Percentiles rank a stretch among this genome's conserved stretches.
Conservation (phyloP, 2,797 vertebrate species). For the Coendou prehensilis region DNA sequence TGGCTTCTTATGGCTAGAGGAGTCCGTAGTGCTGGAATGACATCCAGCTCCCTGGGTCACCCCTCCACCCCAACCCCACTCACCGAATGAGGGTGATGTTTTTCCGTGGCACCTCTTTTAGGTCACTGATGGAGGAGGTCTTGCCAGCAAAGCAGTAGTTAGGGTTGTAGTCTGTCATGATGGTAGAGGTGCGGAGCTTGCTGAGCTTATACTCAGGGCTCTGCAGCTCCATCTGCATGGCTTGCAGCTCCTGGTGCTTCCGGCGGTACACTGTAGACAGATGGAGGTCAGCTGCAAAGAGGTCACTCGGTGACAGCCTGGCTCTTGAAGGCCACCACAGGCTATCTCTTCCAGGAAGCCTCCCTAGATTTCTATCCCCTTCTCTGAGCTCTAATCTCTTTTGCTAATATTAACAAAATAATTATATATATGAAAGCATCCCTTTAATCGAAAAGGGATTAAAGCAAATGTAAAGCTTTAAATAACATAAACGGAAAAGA, state of each 20-base stretch:
- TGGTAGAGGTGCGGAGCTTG: constrained; percentile 98
- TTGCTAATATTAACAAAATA: not conserved
- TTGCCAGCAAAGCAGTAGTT: constrained; percentile 99
- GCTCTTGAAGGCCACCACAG: not conserved
- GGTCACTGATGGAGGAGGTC: constrained; percentile 97
- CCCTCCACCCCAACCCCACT: constrained; percentile 35
- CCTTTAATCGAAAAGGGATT: not conserved
- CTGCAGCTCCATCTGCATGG: constrained; percentile 98
- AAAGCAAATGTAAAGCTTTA: not conserved
- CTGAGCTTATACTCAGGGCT: constrained; percentile 99
- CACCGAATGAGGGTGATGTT: constrained; percentile 98
- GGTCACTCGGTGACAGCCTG: not conserved
- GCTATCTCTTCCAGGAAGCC: constrained; percentile 36
- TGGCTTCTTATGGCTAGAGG: not conserved
- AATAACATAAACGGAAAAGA: not conserved
- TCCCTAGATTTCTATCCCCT: not conserved
- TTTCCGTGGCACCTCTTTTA: constrained; percentile 97
- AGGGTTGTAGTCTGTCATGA: constrained; percentile 99
- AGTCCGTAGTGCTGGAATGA: not conserved
- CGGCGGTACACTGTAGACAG: constrained; percentile 94
- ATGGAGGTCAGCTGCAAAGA: not conserved
- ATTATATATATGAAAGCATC: not conserved
- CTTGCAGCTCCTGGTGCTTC: constrained; percentile 98
- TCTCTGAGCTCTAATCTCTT: not conserved
- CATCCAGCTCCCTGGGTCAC: accelerated